Evolutionary conservation across 2,888 invertebrate species (phyloP).

Genomic region (Spodoptera picta): DNA sequence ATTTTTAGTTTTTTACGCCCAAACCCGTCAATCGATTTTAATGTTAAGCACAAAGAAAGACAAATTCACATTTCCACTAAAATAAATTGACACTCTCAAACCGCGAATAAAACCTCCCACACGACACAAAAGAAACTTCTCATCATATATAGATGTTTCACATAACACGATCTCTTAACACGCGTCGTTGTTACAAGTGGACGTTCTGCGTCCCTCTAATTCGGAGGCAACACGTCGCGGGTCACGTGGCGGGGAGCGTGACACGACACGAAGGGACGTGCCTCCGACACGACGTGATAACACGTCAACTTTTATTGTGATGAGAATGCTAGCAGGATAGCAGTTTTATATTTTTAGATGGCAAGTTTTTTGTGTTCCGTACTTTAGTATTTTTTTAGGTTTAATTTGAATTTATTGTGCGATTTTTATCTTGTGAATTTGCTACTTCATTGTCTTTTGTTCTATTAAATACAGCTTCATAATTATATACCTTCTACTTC

Average conservation of each 20-base stretch:
- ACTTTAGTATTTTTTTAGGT: background rate
- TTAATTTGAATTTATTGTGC: background rate
- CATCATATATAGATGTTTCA: background rate
- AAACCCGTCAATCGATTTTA: too few species aligned
- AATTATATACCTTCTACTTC: too few species aligned
- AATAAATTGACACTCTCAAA: too few species aligned
- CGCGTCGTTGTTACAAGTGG: slow-evolving; percentile 25
- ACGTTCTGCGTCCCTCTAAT: slow-evolving; percentile 36
- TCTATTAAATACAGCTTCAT: too few species aligned
- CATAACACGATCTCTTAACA: slow-evolving; percentile 1
- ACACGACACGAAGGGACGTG: slow-evolving; percentile 51
- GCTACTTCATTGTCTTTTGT: too few species aligned
- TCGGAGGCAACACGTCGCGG: slow-evolving; percentile 27
- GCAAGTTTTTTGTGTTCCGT: slow-evolving; percentile 11
- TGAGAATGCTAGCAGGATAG: slow-evolving; percentile 42
- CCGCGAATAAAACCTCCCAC: too few species aligned
- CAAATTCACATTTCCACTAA: background rate
- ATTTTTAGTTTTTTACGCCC: too few species aligned
- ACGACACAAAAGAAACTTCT: background rate
- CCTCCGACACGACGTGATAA: slow-evolving; percentile 51
- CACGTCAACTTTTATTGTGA: slow-evolving; percentile 64
- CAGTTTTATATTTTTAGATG: slow-evolving; percentile 48
- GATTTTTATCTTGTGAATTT: background rate
- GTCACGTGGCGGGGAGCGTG: slow-evolving; percentile 51
- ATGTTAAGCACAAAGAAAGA: background rate